Conservation (phyloP, 2,113 vertebrate species). For the Macroglossus sobrinus region DNA sequence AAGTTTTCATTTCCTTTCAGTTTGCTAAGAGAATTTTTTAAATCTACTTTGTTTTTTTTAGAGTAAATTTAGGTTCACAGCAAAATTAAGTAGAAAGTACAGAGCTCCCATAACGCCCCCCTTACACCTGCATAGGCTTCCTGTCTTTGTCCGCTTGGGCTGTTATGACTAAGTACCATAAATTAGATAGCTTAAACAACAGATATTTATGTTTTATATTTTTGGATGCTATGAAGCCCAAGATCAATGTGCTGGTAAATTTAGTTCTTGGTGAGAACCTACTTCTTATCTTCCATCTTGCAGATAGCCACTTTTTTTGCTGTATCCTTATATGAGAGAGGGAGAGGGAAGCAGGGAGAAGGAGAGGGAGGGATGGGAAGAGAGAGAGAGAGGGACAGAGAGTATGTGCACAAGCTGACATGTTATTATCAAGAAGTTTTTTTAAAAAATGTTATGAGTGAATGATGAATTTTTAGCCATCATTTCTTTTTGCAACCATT, state of each 20-base stretch:
- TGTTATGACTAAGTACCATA: background rate
- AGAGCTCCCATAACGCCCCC: background rate
- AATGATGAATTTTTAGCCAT: background rate
- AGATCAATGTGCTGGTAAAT: background rate
- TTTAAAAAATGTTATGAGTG: background rate
- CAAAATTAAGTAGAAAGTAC: background rate
- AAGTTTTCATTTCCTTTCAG: background rate
- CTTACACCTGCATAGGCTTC: background rate
- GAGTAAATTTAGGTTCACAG: background rate
- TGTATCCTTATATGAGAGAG: background rate
- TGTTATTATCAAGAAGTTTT: background rate
- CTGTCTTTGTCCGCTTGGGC: background rate
- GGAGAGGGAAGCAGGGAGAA: too few species aligned
- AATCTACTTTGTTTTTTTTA: background rate
- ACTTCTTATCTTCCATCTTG: background rate
- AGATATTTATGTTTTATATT: background rate
- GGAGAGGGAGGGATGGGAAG: too few species aligned
- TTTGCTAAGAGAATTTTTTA: background rate
- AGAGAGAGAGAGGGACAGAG: background rate
- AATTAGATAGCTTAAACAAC: background rate
- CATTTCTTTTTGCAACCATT: background rate
- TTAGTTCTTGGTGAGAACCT: background rate
- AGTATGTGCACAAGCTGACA: background rate
- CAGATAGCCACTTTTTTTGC: background rate
- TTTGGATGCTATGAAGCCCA: background rate